Evolutionary conservation across 2,797 vertebrate species (phyloP), one percentile per base, ranked within the genome.

Genomic region (Sternarchorhynchus goeldii): DNA sequence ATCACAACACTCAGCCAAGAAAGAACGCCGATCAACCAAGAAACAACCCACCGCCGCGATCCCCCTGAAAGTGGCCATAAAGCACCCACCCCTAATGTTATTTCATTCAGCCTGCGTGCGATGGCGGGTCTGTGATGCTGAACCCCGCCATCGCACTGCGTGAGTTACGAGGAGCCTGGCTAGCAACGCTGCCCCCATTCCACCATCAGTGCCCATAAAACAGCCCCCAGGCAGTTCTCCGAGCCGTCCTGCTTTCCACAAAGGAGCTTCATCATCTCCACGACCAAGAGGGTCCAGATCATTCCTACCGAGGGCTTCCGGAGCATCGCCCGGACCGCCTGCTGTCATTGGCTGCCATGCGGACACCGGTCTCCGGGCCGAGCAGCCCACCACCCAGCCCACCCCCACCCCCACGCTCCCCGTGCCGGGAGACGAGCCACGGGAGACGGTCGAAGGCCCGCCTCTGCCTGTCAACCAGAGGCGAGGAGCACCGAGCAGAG

Each of bases 101-200:
- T 70, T 31, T 80, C 25, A 60, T 78, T 79, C 73, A 58, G 58
- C n/a, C 34, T 63, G 41, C 36, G 17, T 53, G 55, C 50, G 56
- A 73, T 80, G n/a, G 69, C 77, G 36, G 34, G 53, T 71, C 45
- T 45, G 53, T 81, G 73, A 79, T 74, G 17, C 74, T 76, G 45
- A 76, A 65, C 76, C 53, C 69, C 58, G 73, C 56, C 45, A 77
- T 66, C 73, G 58, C 65, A 34, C 16, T 80, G 6, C 5, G 5
- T 75, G 60, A 80, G 71, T 65, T 59, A 71, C 4, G 10, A 66
- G 50, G 66, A 45, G 16, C 50, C 32, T 39, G 10, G n/a, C 21
- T 32, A n/a, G 39, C 7, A 1, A 25, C 55, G 17, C n/a, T 71
- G 68, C 73, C 67, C 32, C 57, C 57, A 62, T 25, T 7, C 62